Evolutionary conservation across 2,888 invertebrate species (phyloP).

Genomic region (Mimachlamys varia): DNA sequence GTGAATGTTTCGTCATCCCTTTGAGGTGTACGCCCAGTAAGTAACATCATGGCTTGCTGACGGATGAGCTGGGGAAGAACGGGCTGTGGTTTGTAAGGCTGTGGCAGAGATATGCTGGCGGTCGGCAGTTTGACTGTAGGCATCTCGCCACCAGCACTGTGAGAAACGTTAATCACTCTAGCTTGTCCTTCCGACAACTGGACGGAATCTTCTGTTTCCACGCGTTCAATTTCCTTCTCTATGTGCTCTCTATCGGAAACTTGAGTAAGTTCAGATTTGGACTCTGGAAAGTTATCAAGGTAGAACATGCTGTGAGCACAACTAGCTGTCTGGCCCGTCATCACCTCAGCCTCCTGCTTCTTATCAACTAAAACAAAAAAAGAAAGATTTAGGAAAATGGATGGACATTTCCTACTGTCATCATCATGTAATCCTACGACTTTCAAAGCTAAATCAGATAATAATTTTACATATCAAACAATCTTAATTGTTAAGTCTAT

Average conservation of each 20-base stretch:
- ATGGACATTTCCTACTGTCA: no score
- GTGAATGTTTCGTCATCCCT: not conserved
- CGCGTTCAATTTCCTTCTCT: conserved; percentile 19
- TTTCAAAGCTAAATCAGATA: no score
- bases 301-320: not conserved
- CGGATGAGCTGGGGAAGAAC: not conserved
- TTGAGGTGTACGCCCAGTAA: not conserved
- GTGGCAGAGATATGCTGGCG: conserved; percentile 49
- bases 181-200: conserved; percentile 19
- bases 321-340: not conserved
- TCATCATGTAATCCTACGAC: no score
- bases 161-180: not conserved
- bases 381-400: not conserved
- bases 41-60: not conserved
- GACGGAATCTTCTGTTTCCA: not conserved
- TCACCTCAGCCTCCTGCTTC: not conserved
- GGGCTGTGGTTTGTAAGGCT: not conserved
- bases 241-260: not conserved
- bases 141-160: conserved; percentile 48
- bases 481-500: no score
- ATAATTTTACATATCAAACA: no score
- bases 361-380: not conserved
- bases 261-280: not conserved
- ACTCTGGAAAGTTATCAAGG: not conserved
- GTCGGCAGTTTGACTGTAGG: conserved; percentile 50